phyloP scores from a whole-genome alignment of 2,113 vertebrate species.

The Macquaria australasica region DNA sequence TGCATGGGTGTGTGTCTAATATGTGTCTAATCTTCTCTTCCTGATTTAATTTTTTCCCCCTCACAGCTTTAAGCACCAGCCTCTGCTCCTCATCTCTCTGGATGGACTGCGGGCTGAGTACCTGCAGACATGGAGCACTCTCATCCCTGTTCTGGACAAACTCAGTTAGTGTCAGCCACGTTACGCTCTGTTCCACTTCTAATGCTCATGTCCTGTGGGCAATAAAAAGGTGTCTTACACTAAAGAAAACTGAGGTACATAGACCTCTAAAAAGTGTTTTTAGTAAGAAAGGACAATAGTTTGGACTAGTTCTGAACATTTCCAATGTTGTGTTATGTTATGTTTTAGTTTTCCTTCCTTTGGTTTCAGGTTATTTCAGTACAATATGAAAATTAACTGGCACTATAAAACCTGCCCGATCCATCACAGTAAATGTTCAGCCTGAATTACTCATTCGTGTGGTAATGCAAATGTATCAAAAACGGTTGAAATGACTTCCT shows the following conservation, averaged over 20 bases:
- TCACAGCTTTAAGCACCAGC: slow-evolving; percentile 75
- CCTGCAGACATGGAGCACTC: slow-evolving; percentile 68
- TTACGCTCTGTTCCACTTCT: neutral
- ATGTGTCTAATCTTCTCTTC: neutral
- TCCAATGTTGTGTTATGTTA: no score
- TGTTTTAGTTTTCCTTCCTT: neutral
- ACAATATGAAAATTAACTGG: no score
- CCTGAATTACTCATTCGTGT: no score
- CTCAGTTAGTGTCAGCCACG: slow-evolving; percentile 68
- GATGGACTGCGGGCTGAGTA: slow-evolving; percentile 84
- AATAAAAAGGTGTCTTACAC: no score
- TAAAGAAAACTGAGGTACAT: neutral
- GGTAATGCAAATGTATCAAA: no score
- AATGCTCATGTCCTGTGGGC: neutral
- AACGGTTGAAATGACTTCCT: neutral
- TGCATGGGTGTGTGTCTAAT: neutral
- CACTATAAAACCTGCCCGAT: no score
- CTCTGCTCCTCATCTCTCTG: slow-evolving; percentile 82
- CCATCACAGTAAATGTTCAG: neutral
- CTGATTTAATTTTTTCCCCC: no score
- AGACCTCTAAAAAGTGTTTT: no score
- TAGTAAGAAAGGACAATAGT: neutral
- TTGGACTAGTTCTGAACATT: neutral
- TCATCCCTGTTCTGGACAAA: slow-evolving; percentile 81
- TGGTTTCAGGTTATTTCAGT: neutral